Evolutionary conservation across 2,888 invertebrate species (phyloP).

Genomic region (Phengaris alcon): DNA sequence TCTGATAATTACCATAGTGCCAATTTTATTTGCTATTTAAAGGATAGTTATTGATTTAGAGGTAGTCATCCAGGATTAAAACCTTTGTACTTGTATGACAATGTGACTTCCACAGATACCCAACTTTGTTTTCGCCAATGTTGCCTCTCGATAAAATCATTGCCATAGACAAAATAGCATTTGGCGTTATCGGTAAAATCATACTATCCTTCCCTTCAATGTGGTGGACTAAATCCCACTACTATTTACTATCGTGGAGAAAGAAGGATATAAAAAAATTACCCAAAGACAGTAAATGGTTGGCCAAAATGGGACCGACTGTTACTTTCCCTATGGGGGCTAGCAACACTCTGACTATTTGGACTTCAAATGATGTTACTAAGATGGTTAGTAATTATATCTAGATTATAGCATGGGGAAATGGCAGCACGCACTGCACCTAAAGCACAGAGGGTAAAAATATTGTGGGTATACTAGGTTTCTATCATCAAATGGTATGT

Average conservation of each 20-base stretch:
- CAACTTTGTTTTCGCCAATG: conserved; percentile 74
- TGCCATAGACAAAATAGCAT: conserved; percentile 78
- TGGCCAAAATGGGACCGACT: conserved; percentile 42
- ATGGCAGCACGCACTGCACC: too few species aligned
- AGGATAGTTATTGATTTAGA: too few species aligned
- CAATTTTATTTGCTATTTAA: too few species aligned
- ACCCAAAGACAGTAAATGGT: conserved; percentile 32
- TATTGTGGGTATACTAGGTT: too few species aligned
- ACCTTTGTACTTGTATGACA: background rate
- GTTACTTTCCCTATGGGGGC: conserved; percentile 53
- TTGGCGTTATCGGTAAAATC: conserved; percentile 83
- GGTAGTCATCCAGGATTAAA: too few species aligned
- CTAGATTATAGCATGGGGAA: too few species aligned
- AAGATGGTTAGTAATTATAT: conserved; percentile 35
- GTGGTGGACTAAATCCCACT: conserved; percentile 77
- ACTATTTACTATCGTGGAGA: conserved; percentile 31
- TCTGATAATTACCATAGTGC: too few species aligned
- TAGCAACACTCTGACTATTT: conserved; percentile 40
- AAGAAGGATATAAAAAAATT: conserved; percentile 32
- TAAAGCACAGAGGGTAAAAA: too few species aligned
- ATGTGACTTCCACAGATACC: conserved; percentile 45
- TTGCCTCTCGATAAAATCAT: conserved; percentile 72
- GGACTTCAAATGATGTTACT: conserved; percentile 41
- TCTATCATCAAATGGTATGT: too few species aligned
- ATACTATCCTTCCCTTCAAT: conserved; percentile 79